A percentile compares a stretch with the other conserved stretches of the same genome.
These are phyloP conservation scores for Leucophenga varia DNA, from an alignment of 1,140 invertebrate genomes.

Conservation along the genomic window DNA sequence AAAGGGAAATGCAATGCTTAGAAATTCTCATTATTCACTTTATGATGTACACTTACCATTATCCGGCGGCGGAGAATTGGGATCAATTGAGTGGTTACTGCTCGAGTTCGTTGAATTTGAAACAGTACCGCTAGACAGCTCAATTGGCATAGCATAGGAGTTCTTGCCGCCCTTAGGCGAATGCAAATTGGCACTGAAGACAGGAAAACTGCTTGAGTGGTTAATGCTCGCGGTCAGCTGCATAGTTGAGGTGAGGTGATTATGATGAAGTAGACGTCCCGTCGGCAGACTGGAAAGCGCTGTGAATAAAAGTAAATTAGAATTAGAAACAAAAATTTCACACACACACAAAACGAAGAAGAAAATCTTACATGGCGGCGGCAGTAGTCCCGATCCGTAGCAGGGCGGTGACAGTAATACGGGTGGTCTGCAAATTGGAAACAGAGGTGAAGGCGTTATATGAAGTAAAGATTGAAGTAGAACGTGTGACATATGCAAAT, in stretches of 20 bases:
- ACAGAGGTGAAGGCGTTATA: too few species aligned
- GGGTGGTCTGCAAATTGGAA: constrained; percentile 52
- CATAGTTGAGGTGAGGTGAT: constrained; percentile 47
- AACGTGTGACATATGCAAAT: constrained; percentile 40
- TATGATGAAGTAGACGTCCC: constrained; percentile 48
- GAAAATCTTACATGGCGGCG: constrained; percentile 51
- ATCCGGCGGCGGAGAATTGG: constrained; percentile 44
- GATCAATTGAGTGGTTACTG: constrained; percentile 50
- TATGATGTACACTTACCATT: constrained; percentile 16
- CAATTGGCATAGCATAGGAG: constrained; percentile 29
- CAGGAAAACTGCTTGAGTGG: constrained; percentile 36
- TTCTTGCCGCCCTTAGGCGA: constrained; percentile 42
- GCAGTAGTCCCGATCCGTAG: constrained; percentile 53
- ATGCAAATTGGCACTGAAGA: constrained; percentile 39
- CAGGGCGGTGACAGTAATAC: constrained; percentile 55
- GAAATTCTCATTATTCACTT: not conserved
- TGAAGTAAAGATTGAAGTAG: too few species aligned
- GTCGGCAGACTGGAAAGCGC: constrained; percentile 43
- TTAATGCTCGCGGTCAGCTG: constrained; percentile 43
- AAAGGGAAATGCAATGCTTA: not conserved
- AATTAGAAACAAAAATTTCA: not conserved
- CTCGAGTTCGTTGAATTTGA: constrained; percentile 50
- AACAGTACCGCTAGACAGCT: constrained; percentile 39
- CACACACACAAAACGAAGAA: not conserved
- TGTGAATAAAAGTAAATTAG: too few species aligned